Percentiles rank a stretch among this genome's conserved stretches.
phyloP scores from a whole-genome alignment of 2,113 vertebrate genomes.

The Amphiprion ocellaris region DNA sequence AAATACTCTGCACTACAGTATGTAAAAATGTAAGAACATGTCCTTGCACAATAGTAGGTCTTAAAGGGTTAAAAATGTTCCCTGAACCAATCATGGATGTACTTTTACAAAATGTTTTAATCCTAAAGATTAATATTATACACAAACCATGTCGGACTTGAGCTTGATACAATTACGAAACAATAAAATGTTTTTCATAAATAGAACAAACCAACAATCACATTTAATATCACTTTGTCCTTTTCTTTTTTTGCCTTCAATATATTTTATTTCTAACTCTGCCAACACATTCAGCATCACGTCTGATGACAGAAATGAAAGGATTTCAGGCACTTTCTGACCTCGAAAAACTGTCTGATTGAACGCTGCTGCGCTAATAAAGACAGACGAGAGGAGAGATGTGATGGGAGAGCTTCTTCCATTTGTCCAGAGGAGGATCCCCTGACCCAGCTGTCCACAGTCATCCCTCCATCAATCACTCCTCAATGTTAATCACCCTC shows the following conservation, averaged over 20 bases:
- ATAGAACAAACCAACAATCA: neutral
- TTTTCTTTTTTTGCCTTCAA: conserved; percentile 1
- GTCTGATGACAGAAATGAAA: neutral
- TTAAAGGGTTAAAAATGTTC: too few relatives aligned
- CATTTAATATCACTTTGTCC: neutral
- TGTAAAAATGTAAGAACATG: too few relatives aligned
- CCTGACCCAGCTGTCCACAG: conserved; percentile 20
- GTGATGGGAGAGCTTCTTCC: neutral
- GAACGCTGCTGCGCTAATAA: conserved; percentile 18
- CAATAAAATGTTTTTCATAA: neutral
- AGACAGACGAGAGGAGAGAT: conserved; percentile 50
- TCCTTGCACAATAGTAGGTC: too few relatives aligned
- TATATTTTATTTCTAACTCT: conserved; percentile 1
- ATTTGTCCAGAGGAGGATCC: conserved; percentile 20
- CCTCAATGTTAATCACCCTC: conserved; percentile 28
- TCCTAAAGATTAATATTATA: neutral
- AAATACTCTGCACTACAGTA: too few relatives aligned
- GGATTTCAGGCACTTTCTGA: conserved; percentile 19
- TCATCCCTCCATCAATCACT: conserved; percentile 35
- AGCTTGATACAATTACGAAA: neutral
- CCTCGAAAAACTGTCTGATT: conserved; percentile 13
- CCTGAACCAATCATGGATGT: too few relatives aligned
- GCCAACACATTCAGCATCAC: conserved; percentile 36
- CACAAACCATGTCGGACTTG: neutral
- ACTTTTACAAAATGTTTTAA: too few relatives aligned